These are phyloP conservation scores for Drosophila orosa DNA, from an alignment of 1,140 invertebrate species.

Conservation along the genomic window DNA sequence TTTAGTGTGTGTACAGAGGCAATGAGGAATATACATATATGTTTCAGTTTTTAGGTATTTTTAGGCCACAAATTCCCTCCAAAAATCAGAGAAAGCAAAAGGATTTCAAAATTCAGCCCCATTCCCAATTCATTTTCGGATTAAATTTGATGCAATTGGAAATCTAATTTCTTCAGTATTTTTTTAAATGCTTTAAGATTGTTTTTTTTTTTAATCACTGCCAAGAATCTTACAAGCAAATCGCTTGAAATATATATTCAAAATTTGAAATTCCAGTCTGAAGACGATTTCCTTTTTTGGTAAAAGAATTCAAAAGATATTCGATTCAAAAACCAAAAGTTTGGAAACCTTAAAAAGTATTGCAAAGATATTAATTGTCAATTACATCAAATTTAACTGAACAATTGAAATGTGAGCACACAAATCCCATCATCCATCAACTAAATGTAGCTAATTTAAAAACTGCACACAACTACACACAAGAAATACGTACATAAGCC, in stretches of 20 bases:
- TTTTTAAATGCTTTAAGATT: neutral
- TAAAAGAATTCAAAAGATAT: neutral
- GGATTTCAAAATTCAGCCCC: conserved; percentile 1
- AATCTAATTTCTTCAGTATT: neutral
- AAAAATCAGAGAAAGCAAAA: conserved; percentile 12
- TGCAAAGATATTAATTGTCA: neutral
- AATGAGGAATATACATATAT: conserved; percentile 41
- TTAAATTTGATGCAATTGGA: conserved; percentile 11
- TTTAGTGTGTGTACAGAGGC: conserved; percentile 48
- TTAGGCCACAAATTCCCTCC: conserved; percentile 50
- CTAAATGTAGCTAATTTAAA: conserved; percentile 57
- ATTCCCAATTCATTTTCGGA: conserved; percentile 6
- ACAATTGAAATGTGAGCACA: neutral
- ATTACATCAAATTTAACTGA: conserved; percentile 6
- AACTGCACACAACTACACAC: conserved; percentile 38
- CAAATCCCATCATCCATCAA: conserved; percentile 24
- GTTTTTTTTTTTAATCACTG: conserved; percentile 2
- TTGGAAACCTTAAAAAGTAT: neutral
- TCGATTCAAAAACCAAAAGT: neutral
- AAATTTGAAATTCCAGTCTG: neutral
- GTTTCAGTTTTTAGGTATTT: conserved; percentile 51
- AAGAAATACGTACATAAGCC: conserved; percentile 68
- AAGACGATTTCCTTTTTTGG: neutral
- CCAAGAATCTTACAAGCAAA: conserved; percentile 7
- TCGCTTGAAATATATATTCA: neutral